Evolutionary conservation across 2,797 vertebrate genomes (phyloP), one percentile per base, ranked within the genome.

Genomic region (Leucoraja ocellata): DNA sequence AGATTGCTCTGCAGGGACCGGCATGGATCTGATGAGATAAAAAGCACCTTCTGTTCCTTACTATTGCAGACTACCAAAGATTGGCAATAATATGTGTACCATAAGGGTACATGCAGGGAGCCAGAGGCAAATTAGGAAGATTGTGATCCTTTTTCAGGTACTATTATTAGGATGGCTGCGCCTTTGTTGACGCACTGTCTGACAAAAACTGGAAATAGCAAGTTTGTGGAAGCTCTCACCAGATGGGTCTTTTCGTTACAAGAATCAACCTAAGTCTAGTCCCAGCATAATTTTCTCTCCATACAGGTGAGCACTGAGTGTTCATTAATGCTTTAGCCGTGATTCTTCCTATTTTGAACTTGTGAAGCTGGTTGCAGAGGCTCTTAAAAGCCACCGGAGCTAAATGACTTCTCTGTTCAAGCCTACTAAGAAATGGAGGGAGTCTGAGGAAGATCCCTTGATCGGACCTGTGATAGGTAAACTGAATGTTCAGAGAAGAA

Each of bases 341-440:
- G 5, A 86, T n/a, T 25, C 28, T 61, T 18, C 54, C 28, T 86
- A 18, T 86, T 28, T 65, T 63, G 28, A 65, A 65, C 21, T 68
- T 88, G 65, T 88, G 84, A 88, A 68, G n/a, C 63, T 88, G 84
- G 32, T 36, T 36, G 16, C 61, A 10, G n/a, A 88, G 63, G 28
- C 1, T 36, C 84, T 88, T 88, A 63, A 88, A 88, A 88, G 63
- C 8, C 21, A 68, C n/a, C 68, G 84, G 58, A 86, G 83, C 84
- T 88, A 88, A 88, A 88, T 88, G 84, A 88, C 84, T 21, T 88
- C 84, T 36, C 84, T 88, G n/a, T 88, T 88, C n/a, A 68, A 68
- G 14, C 32, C 61, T 36, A 65, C 28, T n/a, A 68, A 36, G n/a
- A 88, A 88, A 88, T 88, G 84, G 84, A 68, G n/a, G 61, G 84